Conservation (phyloP, 2,797 vertebrate genomes). For the Coreius guichenoti region DNA sequence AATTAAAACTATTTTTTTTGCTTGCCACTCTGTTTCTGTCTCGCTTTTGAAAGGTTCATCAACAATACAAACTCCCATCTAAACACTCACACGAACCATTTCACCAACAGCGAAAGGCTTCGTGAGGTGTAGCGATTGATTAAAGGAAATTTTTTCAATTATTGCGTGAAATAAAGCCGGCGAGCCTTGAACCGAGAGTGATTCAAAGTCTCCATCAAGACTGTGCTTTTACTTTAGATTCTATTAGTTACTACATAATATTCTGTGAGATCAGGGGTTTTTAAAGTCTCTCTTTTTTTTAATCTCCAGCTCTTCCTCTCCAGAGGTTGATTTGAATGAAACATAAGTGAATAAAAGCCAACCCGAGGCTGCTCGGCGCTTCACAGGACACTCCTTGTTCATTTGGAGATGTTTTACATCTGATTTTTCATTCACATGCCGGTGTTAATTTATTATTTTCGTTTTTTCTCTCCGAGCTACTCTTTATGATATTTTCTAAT, state of each 20-base stretch:
- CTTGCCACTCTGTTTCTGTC: not conserved
- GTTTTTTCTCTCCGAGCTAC: not conserved
- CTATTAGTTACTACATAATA: slow-evolving; percentile 70
- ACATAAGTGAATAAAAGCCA: slow-evolving; percentile 80
- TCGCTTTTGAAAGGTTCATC: slow-evolving; percentile 29
- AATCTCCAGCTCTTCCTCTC: slow-evolving; percentile 33
- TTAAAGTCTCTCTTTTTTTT: slow-evolving; percentile 31
- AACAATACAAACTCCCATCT: slow-evolving; percentile 3
- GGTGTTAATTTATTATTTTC: slow-evolving; percentile 19
- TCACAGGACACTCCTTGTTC: slow-evolving; percentile 77
- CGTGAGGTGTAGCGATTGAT: slow-evolving; percentile 65
- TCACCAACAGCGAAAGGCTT: slow-evolving; percentile 22
- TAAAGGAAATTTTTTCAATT: slow-evolving; percentile 51
- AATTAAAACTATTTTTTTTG: not conserved
- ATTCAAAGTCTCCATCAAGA: slow-evolving; percentile 22
- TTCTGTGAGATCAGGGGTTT: slow-evolving; percentile 72
- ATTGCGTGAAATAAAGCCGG: slow-evolving; percentile 33
- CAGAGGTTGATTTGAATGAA: slow-evolving; percentile 51
- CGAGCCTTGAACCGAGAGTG: slow-evolving; percentile 23
- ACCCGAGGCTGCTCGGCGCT: slow-evolving; percentile 71
- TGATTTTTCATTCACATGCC: slow-evolving; percentile 68
- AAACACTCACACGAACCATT: not conserved
- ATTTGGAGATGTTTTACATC: slow-evolving; percentile 76
- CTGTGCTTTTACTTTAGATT: slow-evolving; percentile 47
- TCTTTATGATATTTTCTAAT: slow-evolving; percentile 25